phyloP scores from a whole-genome alignment of 2,888 invertebrate genomes.

The Polietes domitor region DNA sequence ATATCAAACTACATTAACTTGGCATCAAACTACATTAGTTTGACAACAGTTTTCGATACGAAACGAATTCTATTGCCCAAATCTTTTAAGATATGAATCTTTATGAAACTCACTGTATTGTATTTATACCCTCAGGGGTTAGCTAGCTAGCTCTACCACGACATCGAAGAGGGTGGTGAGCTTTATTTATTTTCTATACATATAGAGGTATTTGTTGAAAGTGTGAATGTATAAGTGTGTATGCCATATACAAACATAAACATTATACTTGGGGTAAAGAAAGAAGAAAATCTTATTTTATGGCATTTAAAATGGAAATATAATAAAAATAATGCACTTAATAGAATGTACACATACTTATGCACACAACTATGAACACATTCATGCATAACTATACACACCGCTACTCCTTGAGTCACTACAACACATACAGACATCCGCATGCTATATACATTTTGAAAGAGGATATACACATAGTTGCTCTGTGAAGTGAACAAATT shows the following conservation, averaged over 20 bases:
- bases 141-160: not conserved
- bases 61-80: too few relatives aligned
- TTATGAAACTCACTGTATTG: not conserved
- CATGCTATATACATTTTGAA: too few relatives aligned
- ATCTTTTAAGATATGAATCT: too few relatives aligned
- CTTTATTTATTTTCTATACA: constrained; percentile 37
- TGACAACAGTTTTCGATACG: too few relatives aligned
- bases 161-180: not conserved
- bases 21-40: too few relatives aligned
- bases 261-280: constrained; percentile 3
- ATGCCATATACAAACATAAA: constrained; percentile 33
- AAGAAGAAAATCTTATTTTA: constrained; percentile 47
- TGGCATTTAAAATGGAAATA: constrained; percentile 53
- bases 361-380: not conserved
- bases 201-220: not conserved
- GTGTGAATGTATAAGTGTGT: constrained; percentile 18
- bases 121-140: not conserved
- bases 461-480: too few relatives aligned
- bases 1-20: too few relatives aligned
- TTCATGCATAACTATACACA: not conserved
- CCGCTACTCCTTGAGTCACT: not conserved
- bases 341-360: constrained; percentile 17
- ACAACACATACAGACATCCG: not conserved
- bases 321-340: constrained; percentile 50
- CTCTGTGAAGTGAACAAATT: too few relatives aligned